phyloP scores from a whole-genome alignment of 2,797 vertebrate genomes.

The Thunnus albacares region DNA sequence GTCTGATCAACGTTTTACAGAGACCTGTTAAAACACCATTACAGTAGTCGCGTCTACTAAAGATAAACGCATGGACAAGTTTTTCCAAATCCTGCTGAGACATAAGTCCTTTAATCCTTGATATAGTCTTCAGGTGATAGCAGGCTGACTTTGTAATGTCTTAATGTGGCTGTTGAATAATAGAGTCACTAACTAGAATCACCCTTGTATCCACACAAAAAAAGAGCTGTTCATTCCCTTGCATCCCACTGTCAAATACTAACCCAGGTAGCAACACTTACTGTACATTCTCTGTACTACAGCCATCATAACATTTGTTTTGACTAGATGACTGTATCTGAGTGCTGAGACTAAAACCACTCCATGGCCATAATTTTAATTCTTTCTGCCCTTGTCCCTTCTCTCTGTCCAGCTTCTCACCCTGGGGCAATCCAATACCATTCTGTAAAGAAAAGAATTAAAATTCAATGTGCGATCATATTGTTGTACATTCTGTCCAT shows the following conservation, averaged over 20 bases:
- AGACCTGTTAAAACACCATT: too few relatives aligned
- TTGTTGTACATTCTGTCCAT: conserved; percentile 77
- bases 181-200: conserved; percentile 9
- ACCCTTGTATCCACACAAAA: conserved; percentile 16
- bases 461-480: conserved; percentile 75
- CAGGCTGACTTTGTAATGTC: too few relatives aligned
- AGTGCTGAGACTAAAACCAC: conserved; percentile 71
- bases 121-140: too few relatives aligned
- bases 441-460: conserved; percentile 72
- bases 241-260: conserved; percentile 77
- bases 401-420: conserved; percentile 62
- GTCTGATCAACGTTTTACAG: too few relatives aligned
- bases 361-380: conserved; percentile 76
- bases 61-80: background rate
- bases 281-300: conserved; percentile 61
- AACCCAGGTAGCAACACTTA: conserved; percentile 64
- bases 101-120: too few relatives aligned
- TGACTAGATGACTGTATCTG: conserved; percentile 68
- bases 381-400: conserved; percentile 68
- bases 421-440: conserved; percentile 37
- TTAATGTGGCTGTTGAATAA: background rate
- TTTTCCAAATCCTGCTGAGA: too few relatives aligned
- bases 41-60: background rate
- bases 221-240: conserved; percentile 84
- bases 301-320: conserved; percentile 73